Percentiles rank a stretch among this genome's conserved stretches.
phyloP scores from a whole-genome alignment of 2,797 vertebrate genomes.

The Columba guinea region DNA sequence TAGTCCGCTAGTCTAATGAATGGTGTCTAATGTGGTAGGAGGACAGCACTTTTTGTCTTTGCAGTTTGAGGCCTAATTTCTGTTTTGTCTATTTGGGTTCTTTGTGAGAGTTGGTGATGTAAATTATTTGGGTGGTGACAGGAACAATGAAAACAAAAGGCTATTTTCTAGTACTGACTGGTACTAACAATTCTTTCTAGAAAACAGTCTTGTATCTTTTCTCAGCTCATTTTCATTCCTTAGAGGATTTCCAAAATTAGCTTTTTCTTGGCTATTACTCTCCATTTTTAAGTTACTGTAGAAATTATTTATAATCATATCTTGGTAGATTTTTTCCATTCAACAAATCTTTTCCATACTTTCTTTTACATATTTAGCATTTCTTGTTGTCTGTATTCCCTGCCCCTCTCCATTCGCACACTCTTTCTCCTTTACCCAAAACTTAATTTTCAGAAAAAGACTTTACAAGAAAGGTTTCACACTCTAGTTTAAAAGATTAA shows the following conservation, averaged over 20 bases:
- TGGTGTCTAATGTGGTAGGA: background rate
- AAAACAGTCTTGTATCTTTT: background rate
- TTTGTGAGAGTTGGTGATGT: slow-evolving; percentile 22
- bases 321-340: background rate
- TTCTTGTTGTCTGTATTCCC: background rate
- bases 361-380: background rate
- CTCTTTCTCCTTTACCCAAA: background rate
- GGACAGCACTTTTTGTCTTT: background rate
- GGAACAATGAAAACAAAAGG: slow-evolving; percentile 44
- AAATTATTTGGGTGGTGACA: background rate
- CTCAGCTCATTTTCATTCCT: background rate
- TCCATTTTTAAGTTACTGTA: background rate
- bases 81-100: background rate
- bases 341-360: background rate
- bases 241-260: background rate
- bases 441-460: background rate
- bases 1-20: background rate
- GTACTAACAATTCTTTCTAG: slow-evolving; percentile 21
- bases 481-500: background rate
- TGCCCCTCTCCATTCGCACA: background rate
- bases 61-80: background rate
- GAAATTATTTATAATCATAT: background rate
- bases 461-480: background rate
- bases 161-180: slow-evolving; percentile 21
- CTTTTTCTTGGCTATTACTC: background rate